Conservation (phyloP, 2,888 invertebrate genomes). For the Drosophila mayaguana region DNA sequence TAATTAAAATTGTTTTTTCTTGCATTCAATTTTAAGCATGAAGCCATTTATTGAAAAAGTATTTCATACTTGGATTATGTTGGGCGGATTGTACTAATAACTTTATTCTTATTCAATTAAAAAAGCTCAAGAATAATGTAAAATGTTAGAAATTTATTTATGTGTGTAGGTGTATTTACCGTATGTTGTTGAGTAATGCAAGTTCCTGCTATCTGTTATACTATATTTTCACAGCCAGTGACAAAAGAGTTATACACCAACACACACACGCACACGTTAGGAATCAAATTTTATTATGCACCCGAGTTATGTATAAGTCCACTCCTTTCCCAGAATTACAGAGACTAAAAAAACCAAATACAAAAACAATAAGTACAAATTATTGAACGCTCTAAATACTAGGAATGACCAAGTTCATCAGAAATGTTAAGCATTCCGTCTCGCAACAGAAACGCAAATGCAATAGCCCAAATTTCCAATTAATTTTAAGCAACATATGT, state of each 20-base stretch:
- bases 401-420: too few species aligned
- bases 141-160: background rate
- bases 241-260: background rate
- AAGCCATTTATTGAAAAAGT: conserved; percentile 1
- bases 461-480: too few species aligned
- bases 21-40: background rate
- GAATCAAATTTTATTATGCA: background rate
- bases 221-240: background rate
- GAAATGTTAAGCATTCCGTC: too few species aligned
- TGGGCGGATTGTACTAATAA: background rate
- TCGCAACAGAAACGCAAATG: too few species aligned
- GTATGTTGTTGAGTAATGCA: background rate
- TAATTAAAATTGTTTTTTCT: conserved; percentile 36
- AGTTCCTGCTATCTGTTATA: background rate
- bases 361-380: too few species aligned
- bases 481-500: too few species aligned
- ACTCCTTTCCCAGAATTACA: too few species aligned
- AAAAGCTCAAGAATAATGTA: background rate
- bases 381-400: too few species aligned
- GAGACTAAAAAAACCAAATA: too few species aligned
- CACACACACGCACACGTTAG: background rate
- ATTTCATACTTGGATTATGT: background rate
- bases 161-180: background rate
- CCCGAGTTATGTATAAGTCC: too few species aligned
- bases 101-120: background rate